Evolutionary conservation across 2,888 invertebrate genomes (phyloP).

Genomic region (Ceraclea dissimilis): DNA sequence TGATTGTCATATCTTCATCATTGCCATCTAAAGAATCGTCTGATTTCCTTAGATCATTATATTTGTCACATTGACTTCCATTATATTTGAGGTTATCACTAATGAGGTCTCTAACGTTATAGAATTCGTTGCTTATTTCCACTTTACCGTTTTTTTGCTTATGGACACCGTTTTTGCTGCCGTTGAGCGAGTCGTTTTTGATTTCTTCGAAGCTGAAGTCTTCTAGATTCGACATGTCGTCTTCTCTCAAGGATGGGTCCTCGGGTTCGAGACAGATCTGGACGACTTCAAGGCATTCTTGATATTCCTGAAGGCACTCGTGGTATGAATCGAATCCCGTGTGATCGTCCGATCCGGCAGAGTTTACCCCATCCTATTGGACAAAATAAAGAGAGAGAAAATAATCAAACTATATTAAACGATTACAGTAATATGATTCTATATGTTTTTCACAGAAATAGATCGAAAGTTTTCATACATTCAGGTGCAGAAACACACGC

Average conservation of each 20-base stretch:
- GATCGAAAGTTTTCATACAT: too few species aligned
- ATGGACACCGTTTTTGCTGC: conserved; percentile 8
- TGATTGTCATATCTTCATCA: conserved; percentile 47
- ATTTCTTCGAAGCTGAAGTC: conserved; percentile 43
- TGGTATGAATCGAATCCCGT: conserved; percentile 58
- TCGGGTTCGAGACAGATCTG: conserved; percentile 56
- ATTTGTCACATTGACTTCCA: conserved; percentile 17
- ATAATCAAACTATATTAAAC: conserved; percentile 15
- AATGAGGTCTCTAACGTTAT: conserved; percentile 33
- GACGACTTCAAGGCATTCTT: conserved; percentile 54
- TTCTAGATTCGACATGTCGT: conserved; percentile 41
- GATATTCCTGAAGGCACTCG: conserved; percentile 58
- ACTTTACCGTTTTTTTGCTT: conserved; percentile 26
- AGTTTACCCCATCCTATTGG: conserved; percentile 47
- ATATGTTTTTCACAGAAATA: too few species aligned
- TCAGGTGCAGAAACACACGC: too few species aligned
- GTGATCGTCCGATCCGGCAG: conserved; percentile 53
- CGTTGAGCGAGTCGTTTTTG: conserved; percentile 19
- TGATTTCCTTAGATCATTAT: conserved; percentile 30
- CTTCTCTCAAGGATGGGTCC: conserved; percentile 47
- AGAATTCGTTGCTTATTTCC: conserved; percentile 29
- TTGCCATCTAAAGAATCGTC: conserved; percentile 42
- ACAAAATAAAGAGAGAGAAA: conserved; percentile 24
- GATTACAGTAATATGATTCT: too few species aligned
- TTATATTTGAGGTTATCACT: conserved; percentile 32